Evolutionary conservation across 1,140 invertebrate genomes (phyloP).

Genomic region (Leguminivora glycinivorella): DNA sequence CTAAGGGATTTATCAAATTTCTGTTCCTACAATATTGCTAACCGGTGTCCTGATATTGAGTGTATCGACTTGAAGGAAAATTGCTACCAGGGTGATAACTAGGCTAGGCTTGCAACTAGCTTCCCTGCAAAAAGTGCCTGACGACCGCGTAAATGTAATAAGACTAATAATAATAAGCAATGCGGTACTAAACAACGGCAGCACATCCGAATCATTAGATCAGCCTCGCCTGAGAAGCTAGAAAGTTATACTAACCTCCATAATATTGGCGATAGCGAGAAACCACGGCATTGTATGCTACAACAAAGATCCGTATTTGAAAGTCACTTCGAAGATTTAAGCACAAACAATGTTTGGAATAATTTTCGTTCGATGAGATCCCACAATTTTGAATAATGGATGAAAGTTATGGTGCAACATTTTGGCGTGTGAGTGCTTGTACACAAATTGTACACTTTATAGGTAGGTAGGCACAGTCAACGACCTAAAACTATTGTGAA

Average conservation of each 20-base stretch:
- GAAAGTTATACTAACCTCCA: constrained; percentile 28
- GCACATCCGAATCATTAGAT: constrained; percentile 19
- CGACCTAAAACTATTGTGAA: too few species aligned
- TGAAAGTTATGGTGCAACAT: background rate
- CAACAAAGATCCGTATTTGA: constrained; percentile 22
- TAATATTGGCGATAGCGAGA: constrained; percentile 9
- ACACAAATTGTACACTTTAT: background rate
- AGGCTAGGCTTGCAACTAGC: too few species aligned
- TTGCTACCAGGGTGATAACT: too few species aligned
- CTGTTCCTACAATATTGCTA: too few species aligned
- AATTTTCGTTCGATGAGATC: background rate
- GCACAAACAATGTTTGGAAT: background rate
- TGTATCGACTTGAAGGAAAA: too few species aligned
- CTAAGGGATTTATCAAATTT: too few species aligned
- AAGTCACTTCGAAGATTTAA: constrained; percentile 17
- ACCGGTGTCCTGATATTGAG: too few species aligned
- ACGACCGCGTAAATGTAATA: too few species aligned
- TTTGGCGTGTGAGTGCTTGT: too few species aligned
- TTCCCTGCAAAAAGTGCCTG: too few species aligned
- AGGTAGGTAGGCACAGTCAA: too few species aligned
- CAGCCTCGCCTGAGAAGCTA: background rate
- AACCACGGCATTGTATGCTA: constrained; percentile 7
- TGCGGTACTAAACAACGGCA: background rate
- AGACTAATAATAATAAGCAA: background rate
- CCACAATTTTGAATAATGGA: background rate